Base-by-base conservation (phyloP, 2,888 invertebrate species). In the Liodrosophila aerea region DNA sequence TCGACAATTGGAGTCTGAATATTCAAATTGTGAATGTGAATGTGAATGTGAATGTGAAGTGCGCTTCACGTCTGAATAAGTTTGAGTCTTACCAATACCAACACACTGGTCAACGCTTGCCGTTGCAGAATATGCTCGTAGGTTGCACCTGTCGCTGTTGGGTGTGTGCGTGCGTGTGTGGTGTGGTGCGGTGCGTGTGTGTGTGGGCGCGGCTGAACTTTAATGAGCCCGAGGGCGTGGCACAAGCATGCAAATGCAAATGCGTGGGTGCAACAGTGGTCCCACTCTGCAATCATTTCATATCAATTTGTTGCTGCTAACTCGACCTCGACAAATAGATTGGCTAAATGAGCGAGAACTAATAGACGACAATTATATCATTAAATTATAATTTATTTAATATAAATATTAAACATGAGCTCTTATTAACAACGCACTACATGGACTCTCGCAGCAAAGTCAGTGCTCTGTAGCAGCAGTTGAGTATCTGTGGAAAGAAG, bases 51-150 rank as follows among this genome's bases (percentile, higher is more conserved):
- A 56, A 60, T 72, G 52, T 54, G 73, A 56, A 69, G 22, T 75
- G 73, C 63, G 77, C 76, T 73, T 85, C 84, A 82, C 82, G 86
- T 77, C 59, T 83, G 82, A 82, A 76, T 82, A 75, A 83, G 68
- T 77, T 75, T 74, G 77, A 76, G 75, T 76, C 84, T 62, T 40
- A 57, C 13, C 58, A 64, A 64, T 22, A 22, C 22, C 2, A n/a
- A n/a, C n/a, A 22, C 22, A 22, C 22, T 59, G 66, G 62, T 63
- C 61, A 64, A 46, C 64, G 27, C 49, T 40, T 58, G 66, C 76
- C 68, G 51, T 40, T 58, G 66, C 76, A 72, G 63, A 66, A 62
- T 54, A 44, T 46, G 56, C 51, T 64, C 45, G 37, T 2, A 49
- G 69, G 73, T 75, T 62, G 74, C 71, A 84, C 74, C 85, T 78